phyloP scores from a whole-genome alignment of 2,888 invertebrate genomes.

The Clepsis dumicolana region DNA sequence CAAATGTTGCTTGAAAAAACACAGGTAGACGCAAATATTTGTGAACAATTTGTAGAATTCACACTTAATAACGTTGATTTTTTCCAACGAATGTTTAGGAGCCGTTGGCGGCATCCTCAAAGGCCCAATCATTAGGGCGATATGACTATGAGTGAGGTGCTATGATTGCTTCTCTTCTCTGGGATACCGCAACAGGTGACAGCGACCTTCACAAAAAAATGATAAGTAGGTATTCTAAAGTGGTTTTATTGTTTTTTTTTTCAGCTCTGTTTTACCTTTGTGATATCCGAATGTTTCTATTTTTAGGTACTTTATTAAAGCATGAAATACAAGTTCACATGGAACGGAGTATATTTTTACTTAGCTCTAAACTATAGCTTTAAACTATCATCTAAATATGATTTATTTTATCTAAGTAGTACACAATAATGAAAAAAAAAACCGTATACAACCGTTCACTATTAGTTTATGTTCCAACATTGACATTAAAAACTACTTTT shows the following conservation, averaged over 20 bases:
- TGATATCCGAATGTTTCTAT: constrained; percentile 11
- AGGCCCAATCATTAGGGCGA: constrained; percentile 71
- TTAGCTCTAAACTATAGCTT: neutral
- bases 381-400: neutral
- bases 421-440: neutral
- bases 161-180: constrained; percentile 70
- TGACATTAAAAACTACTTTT: constrained; percentile 62
- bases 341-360: neutral
- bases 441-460: neutral
- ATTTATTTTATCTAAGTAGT: neutral
- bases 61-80: constrained; percentile 80
- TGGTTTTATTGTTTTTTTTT: constrained; percentile 46
- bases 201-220: constrained; percentile 51
- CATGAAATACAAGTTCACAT: neutral
- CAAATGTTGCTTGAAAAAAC: constrained; percentile 72
- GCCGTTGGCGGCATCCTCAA: constrained; percentile 66
- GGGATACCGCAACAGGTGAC: constrained; percentile 73
- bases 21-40: constrained; percentile 86
- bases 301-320: constrained; percentile 1
- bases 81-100: constrained; percentile 62
- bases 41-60: constrained; percentile 85
- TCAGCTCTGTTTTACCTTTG: constrained; percentile 19
- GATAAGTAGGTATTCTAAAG: constrained; percentile 46
- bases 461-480: neutral
- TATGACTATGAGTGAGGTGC: constrained; percentile 60